Evolutionary conservation across 2,888 invertebrate genomes (phyloP), one percentile per base, ranked within the genome.

Genomic region (Cristatella mucedo): DNA sequence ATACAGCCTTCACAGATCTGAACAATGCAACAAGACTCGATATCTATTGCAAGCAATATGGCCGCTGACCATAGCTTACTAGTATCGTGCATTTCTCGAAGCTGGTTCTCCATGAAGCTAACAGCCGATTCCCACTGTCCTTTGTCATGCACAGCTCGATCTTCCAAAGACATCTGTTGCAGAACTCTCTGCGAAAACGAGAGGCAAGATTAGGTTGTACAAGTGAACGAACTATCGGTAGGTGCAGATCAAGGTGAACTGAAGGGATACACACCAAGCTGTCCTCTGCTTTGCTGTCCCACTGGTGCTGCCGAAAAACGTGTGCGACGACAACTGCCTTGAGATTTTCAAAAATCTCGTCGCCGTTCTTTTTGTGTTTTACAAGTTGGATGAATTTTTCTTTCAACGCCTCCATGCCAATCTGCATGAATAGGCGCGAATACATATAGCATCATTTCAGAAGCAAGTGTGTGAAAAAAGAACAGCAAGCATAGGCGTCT

Each of bases 111-210:
- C 66, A 95, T 74, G 63, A 95, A 89, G 52, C 76, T 73, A 6
- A 89, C 80, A 13, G 95, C 89, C 22, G 76, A 72, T 68, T 95
- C 91, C 97, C 97, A 97, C 46, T 85, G 81, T 13, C 74, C 68
- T 63, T 84, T 84, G 59, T 85, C 83, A 41, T 76, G 76, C 7
- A 89, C 78, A 24, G 78, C 78, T 9, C 81, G 73, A 66, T 89
- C 87, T 61, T 93, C 91, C 18, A 97, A 68, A 0, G 87, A 83
- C 66, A 91, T 95, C 43, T 87, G 66, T 62, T 97, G 95, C 43
- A 97, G 82, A 3, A 93, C 86, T n/a, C 85, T 72, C 13, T 91
- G 67, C 18, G 68, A 84, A 82, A 73, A 5, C 76, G 74, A n/a
- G 76, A 70, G 44, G 21, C 49, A 4, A 6, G 20, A 4, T 21